Conservation (phyloP, 2,113 vertebrate species). For the Paratilapia polleni region DNA sequence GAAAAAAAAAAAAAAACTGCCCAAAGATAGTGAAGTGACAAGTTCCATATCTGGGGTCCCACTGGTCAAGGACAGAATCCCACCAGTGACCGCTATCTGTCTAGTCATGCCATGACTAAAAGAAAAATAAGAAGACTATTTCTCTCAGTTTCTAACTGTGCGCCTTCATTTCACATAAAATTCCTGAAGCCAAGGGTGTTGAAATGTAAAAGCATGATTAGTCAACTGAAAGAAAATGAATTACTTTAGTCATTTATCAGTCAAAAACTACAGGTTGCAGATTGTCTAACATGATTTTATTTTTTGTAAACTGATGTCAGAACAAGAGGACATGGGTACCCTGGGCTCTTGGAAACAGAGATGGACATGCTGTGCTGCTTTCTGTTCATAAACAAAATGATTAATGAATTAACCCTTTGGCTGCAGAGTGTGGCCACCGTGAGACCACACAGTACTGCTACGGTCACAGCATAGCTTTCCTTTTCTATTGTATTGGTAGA, state of each 20-base stretch:
- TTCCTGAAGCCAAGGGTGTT: too few species aligned
- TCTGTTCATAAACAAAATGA: background rate
- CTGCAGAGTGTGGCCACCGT: background rate
- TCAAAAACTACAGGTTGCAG: fast-evolving
- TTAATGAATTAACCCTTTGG: background rate
- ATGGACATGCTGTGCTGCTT: background rate
- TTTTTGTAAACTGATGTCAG: too few species aligned
- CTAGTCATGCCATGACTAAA: background rate
- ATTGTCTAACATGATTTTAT: background rate
- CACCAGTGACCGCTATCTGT: background rate
- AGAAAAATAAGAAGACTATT: fast-evolving
- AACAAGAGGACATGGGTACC: too few species aligned
- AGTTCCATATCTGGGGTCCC: constrained; percentile 32
- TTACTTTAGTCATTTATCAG: too few species aligned
- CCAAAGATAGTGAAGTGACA: constrained; percentile 28
- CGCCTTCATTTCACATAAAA: background rate
- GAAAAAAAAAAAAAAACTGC: constrained; percentile 31
- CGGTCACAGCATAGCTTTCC: too few species aligned
- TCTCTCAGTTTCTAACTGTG: background rate
- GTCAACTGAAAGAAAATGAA: too few species aligned
- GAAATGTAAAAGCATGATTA: too few species aligned
- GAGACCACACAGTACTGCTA: background rate
- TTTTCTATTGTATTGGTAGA: background rate
- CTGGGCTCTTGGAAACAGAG: background rate
- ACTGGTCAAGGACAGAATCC: background rate